These are phyloP conservation scores for Temnopleurus reevesii DNA, from an alignment of 53 echinoderm and acorn worm species.

Conservation along the genomic window DNA sequence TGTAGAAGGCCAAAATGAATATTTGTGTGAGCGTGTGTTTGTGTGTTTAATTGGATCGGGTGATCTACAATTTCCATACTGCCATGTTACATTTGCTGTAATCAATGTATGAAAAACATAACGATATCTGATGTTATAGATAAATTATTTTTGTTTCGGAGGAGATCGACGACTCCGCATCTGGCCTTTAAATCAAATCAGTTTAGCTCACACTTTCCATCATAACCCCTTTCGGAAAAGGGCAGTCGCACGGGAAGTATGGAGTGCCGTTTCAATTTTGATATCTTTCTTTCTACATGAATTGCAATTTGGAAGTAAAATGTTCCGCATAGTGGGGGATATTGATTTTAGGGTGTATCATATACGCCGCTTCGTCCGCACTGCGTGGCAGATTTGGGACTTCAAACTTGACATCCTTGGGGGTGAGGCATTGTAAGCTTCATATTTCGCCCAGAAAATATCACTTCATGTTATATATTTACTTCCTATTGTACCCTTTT, in stretches of 20 bases:
- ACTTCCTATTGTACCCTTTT: neutral
- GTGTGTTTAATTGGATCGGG: too few relatives aligned
- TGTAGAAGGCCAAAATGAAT: too few relatives aligned
- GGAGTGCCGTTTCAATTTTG: constrained; percentile 1
- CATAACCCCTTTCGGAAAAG: neutral
- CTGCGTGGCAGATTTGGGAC: neutral
- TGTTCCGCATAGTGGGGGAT: neutral
- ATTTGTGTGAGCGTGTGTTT: too few relatives aligned
- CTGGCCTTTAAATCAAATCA: neutral
- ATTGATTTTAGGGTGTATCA: neutral
- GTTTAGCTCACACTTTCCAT: neutral
- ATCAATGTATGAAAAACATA: too few relatives aligned
- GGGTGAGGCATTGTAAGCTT: too few relatives aligned
- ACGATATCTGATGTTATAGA: too few relatives aligned
- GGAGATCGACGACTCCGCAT: neutral
- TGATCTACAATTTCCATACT: too few relatives aligned
- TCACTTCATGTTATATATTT: neutral
- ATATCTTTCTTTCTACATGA: neutral
- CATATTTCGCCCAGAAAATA: neutral
- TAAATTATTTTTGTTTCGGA: too few relatives aligned
- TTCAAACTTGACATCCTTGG: neutral
- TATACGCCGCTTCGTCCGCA: neutral
- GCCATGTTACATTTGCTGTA: too few relatives aligned
- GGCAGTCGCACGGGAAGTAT: neutral
- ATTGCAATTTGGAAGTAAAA: neutral